Base-by-base conservation (phyloP, 2,797 vertebrate species). In the Gorsachius magnificus region DNA sequence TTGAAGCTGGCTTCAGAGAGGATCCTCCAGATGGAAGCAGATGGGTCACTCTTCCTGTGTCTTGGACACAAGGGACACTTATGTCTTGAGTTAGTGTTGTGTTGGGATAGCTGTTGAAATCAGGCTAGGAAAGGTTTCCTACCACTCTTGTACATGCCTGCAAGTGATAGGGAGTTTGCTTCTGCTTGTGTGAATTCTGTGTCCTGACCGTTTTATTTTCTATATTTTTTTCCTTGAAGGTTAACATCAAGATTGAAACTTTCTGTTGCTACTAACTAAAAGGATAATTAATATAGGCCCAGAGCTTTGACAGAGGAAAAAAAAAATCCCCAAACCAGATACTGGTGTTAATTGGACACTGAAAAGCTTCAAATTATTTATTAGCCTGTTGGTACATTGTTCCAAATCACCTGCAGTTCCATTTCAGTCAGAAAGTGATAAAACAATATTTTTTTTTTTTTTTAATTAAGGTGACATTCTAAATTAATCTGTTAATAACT, bases 401-500 rank as follows among this genome's bases (percentile, higher is more conserved):
- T 95, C 57, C 72, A 13, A 71, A 35, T 93, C 84, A 89, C 75
- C 53, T 85, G 50, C 68, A 66, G 70, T 68, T 89, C 80, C 57
- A 75, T 78, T 96, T 90, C 68, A 92, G 78, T 80, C 56, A 85
- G 86, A 92, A 90, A 85, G 50, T 43, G 88, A 64, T 95, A 81
- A 90, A 38, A 68, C 89, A 82, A 91, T 95, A 2, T 38, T 38
- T 38, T 91, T 69, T 77, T 83, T 95, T 90, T 72, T 77, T 83
- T 95, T 87, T 71, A 94, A 94, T 96, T 90, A 94, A 95, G 54
- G 75, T 92, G 79, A 75, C 54, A 57, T 48, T 92, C 71, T 94
- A 87, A 95, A 96, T 96, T 96, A 84, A 91, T 75, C 68, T 93
- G 81, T 83, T 83, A 93, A 90, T 95, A 94, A 92, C 80, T 80